phyloP scores from a whole-genome alignment of 2,888 invertebrate genomes.

The Callimorpha dominula region DNA sequence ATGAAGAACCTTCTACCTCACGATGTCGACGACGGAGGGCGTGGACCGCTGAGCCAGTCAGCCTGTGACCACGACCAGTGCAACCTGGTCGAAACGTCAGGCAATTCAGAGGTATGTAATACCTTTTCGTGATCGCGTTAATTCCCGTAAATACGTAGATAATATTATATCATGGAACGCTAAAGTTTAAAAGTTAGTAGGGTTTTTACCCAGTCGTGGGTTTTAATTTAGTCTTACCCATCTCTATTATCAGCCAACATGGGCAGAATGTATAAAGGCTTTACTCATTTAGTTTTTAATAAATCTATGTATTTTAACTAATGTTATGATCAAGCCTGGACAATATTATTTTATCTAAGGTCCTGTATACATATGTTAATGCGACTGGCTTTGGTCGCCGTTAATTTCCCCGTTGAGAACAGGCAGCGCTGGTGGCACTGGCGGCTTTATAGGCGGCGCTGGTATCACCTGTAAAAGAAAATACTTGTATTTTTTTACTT shows the following conservation, averaged over 20 bases:
- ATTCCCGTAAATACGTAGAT: too few relatives aligned
- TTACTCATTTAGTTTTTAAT: neutral
- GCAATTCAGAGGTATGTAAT: too few relatives aligned
- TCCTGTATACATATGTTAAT: constrained; percentile 52
- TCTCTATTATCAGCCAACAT: neutral
- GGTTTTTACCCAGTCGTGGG: too few relatives aligned
- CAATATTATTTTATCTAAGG: constrained; percentile 37
- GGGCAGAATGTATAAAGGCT: neutral
- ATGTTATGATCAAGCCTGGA: constrained; percentile 48
- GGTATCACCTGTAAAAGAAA: constrained; percentile 77
- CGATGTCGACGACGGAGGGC: too few relatives aligned
- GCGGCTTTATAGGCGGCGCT: constrained; percentile 77
- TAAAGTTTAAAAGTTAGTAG: too few relatives aligned
- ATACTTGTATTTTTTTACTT: constrained; percentile 20
- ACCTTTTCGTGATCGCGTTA: too few relatives aligned
- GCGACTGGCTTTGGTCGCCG: constrained; percentile 63
- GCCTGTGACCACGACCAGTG: too few relatives aligned
- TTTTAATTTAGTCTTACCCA: too few relatives aligned
- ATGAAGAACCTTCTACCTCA: too few relatives aligned
- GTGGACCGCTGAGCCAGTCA: too few relatives aligned
- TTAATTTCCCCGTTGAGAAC: constrained; percentile 77
- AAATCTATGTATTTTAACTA: constrained; percentile 1
- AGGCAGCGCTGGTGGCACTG: constrained; percentile 65
- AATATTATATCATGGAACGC: too few relatives aligned
- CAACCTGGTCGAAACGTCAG: too few relatives aligned